Evolutionary conservation across 1,140 invertebrate species (phyloP).

Genomic region (Thaumetopoea pityocampa): DNA sequence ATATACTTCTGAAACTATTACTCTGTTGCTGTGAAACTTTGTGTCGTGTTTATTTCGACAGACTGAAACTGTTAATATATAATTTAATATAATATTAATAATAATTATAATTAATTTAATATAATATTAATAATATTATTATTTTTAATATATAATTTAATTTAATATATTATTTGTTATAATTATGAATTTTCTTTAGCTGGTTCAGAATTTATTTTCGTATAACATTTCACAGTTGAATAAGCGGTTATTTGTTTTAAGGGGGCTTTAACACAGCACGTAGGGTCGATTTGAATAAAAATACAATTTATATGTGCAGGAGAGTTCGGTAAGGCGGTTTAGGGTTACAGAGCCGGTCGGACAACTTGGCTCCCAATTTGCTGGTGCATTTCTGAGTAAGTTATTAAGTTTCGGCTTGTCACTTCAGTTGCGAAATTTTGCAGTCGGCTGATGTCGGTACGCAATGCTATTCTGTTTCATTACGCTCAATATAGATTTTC

Average conservation of each 20-base stretch:
- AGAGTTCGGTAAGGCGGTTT: constrained; percentile 59
- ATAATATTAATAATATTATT: too few relatives aligned
- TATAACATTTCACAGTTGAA: constrained; percentile 25
- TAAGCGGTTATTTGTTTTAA: constrained; percentile 66
- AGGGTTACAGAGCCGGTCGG: constrained; percentile 65
- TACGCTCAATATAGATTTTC: constrained; percentile 11
- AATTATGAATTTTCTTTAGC: constrained; percentile 32
- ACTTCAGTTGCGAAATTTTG: constrained; percentile 70
- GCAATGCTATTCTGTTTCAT: constrained; percentile 15
- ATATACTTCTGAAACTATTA: constrained; percentile 51
- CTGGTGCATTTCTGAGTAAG: constrained; percentile 72
- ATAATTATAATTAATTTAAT: too few relatives aligned
- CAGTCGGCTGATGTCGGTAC: constrained; percentile 41
- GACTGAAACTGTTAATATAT: too few relatives aligned
- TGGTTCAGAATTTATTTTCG: constrained; percentile 39
- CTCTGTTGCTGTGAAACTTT: constrained; percentile 56
- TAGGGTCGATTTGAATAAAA: constrained; percentile 73
- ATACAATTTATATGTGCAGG: constrained; percentile 73
- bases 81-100: too few relatives aligned
- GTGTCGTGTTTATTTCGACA: constrained; percentile 36
- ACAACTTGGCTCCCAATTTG: constrained; percentile 67
- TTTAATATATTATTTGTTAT: too few relatives aligned
- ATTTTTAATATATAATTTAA: too few relatives aligned
- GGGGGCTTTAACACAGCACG: constrained; percentile 63
- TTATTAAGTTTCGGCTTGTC: constrained; percentile 75